Evolutionary conservation across 2,113 vertebrate species (phyloP), one percentile per base, ranked within the genome.

Genomic region (Nycticorax nycticorax): DNA sequence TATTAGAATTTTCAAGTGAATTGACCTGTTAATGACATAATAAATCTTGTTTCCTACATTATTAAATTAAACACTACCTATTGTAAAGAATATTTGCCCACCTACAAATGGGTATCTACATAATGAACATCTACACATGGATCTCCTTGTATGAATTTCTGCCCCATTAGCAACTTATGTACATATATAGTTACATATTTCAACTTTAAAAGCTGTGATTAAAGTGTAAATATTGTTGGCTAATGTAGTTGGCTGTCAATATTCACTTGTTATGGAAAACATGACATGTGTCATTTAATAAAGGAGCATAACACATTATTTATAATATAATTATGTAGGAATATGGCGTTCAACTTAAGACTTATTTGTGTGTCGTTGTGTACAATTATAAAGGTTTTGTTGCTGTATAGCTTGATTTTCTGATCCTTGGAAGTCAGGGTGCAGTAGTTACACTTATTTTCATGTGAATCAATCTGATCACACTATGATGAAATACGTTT

Each of bases 171-270:
- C 63, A 86, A 75, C 52, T 91, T 78, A 67, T 12, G 35, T 72
- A 88, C 56, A 75, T 53, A 68, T 30, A 71, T 63, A 71, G 63
- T 69, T 78, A 72, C 33, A 71, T 93, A 89, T 93, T 96, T 96
- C 50, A 43, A 81, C 92, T 91, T 95, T 55, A 72, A 92, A 93
- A 85, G 75, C 85, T 33, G 66, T 73, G 92, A 95, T 95, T 92
- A 87, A 89, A 87, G 48, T 82, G 84, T 91, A 97, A 97, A 96
- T 96, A 95, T 78, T 93, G 80, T 92, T 91, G 94, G 47, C 73
- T 97, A 97, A 91, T 82, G 30, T 79, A 69, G 62, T 50, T 92
- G 84, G 84, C 84, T 89, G 86, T 95, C 89, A 94, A 72, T 91
- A 91, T 24, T 45, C 62, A 89, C 77, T 97, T 71, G 69, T 78